Evolutionary conservation across 1,140 invertebrate species (phyloP).

Genomic region (Hetaerina americana): DNA sequence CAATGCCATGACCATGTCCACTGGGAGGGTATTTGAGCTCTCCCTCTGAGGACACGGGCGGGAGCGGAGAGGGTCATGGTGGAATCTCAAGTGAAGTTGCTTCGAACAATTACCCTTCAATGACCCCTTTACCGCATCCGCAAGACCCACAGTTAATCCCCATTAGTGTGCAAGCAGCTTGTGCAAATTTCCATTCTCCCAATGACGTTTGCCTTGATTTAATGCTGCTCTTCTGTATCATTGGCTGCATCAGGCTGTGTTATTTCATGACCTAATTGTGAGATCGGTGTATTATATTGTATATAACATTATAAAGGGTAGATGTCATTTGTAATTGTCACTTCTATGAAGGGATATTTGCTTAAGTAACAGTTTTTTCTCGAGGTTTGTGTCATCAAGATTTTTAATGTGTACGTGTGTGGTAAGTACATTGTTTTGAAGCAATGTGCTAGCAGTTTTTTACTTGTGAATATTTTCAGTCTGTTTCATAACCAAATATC

Average conservation of each 20-base stretch:
- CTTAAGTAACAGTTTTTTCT: no score
- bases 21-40: constrained; percentile 23
- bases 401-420: no score
- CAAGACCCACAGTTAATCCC: not conserved
- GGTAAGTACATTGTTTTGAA: no score
- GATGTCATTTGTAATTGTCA: not conserved
- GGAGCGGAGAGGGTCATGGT: not conserved
- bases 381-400: no score
- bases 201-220: not conserved
- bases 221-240: not conserved
- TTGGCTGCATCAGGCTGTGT: not conserved
- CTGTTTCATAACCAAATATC: no score
- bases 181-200: not conserved
- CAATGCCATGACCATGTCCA: constrained; percentile 27
- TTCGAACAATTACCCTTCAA: not conserved
- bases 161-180: not conserved
- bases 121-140: not conserved
- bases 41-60: constrained; percentile 17
- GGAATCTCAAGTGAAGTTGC: not conserved
- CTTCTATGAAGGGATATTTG: not conserved
- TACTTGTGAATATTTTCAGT: no score
- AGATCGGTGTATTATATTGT: not conserved
- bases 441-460: no score
- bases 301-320: not conserved
- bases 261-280: not conserved